Evolutionary conservation across 2,797 vertebrate genomes (phyloP).

Genomic region (Arrhamphus sclerolepis): DNA sequence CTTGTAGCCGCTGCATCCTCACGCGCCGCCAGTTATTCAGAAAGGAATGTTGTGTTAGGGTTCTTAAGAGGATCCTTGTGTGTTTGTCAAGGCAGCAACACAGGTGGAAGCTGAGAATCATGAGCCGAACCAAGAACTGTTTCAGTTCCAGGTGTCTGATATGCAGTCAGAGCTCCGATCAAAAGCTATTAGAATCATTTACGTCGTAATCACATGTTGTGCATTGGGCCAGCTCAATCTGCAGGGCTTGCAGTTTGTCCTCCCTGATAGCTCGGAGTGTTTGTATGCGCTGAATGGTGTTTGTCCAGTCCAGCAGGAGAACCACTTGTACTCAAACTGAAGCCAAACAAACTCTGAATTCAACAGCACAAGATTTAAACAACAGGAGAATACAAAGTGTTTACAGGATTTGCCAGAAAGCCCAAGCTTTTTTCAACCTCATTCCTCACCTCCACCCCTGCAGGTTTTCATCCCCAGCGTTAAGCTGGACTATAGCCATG

Average conservation of each 20-base stretch:
- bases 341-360: slow-evolving; percentile 5
- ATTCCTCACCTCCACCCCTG: slow-evolving; percentile 70
- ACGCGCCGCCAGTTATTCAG: too few species aligned
- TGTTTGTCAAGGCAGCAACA: too few species aligned
- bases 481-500: slow-evolving; percentile 83
- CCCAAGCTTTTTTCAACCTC: slow-evolving; percentile 48
- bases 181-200: too few species aligned
- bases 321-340: not conserved
- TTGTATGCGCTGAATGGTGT: slow-evolving; percentile 4
- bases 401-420: slow-evolving; percentile 38
- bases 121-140: too few species aligned
- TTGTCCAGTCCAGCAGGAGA: slow-evolving; percentile 12
- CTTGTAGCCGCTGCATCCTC: too few species aligned
- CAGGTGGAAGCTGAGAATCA: too few species aligned
- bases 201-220: not conserved
- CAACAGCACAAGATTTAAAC: not conserved
- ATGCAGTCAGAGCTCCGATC: too few species aligned
- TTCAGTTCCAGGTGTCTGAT: too few species aligned
- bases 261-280: slow-evolving; percentile 1
- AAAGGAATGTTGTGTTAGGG: too few species aligned
- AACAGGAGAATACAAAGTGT: slow-evolving; percentile 16
- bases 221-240: not conserved
- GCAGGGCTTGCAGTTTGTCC: not conserved
- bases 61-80: too few species aligned
- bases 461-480: slow-evolving; percentile 81